Evolutionary conservation across 2,113 vertebrate species (phyloP).

Genomic region (Nesospiza acunhae): DNA sequence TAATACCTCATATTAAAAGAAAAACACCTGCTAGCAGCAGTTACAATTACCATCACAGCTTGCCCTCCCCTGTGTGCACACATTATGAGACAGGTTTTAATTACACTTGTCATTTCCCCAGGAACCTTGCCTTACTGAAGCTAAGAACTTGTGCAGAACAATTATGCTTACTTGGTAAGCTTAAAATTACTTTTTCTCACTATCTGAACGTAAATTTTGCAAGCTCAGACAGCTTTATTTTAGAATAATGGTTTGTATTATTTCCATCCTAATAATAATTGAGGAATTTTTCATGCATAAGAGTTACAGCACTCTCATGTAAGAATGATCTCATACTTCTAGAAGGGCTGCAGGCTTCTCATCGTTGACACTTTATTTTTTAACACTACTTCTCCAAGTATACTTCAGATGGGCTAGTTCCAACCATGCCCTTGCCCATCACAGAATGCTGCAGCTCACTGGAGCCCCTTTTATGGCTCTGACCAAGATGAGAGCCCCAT

Average conservation of each 20-base stretch:
- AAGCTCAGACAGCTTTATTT: neutral
- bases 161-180: neutral
- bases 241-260: neutral
- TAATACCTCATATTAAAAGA: conserved; percentile 6
- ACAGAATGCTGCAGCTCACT: neutral
- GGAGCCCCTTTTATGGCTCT: neutral
- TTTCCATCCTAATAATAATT: neutral
- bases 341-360: neutral
- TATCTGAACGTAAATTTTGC: neutral
- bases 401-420: neutral
- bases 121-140: neutral
- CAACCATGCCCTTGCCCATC: neutral
- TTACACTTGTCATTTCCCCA: conserved; percentile 49
- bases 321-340: neutral
- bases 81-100: conserved; percentile 47
- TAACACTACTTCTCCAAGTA: neutral
- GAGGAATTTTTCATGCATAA: neutral
- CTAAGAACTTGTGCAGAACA: neutral
- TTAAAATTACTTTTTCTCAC: neutral
- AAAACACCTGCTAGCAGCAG: conserved; percentile 30
- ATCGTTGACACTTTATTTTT: neutral
- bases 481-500: neutral
- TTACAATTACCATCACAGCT: conserved; percentile 31
- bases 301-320: neutral
- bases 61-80: conserved; percentile 1